Evolutionary conservation across 2,797 vertebrate genomes (phyloP).

Genomic region (Sebastes kiyomatsui): DNA sequence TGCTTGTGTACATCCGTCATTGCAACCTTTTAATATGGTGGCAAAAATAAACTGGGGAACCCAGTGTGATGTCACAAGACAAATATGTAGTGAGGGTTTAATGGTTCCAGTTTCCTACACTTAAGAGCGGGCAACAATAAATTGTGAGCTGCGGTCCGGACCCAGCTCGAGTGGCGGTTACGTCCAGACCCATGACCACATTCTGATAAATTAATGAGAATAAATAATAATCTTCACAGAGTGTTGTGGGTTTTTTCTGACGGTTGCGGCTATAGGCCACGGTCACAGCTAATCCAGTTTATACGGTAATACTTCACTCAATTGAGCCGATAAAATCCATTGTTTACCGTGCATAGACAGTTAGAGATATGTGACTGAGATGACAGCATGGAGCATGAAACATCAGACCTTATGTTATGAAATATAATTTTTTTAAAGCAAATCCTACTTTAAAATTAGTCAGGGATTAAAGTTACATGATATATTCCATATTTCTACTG

Average conservation of each 20-base stretch:
- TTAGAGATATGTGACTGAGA: background rate
- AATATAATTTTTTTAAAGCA: too few relatives aligned
- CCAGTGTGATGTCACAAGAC: background rate
- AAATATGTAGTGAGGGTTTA: background rate
- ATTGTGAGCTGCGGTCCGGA: background rate
- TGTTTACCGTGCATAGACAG: background rate
- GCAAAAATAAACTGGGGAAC: conserved; percentile 18
- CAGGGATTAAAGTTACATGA: too few relatives aligned
- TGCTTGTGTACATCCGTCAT: background rate
- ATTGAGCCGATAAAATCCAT: background rate
- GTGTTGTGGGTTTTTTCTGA: background rate
- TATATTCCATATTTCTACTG: too few relatives aligned
- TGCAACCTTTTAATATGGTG: background rate
- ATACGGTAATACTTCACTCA: background rate
- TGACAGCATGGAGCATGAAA: background rate
- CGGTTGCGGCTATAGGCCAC: background rate
- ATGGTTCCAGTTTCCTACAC: background rate
- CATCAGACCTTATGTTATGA: background rate
- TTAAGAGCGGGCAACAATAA: background rate
- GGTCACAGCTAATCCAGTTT: background rate
- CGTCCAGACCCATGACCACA: background rate
- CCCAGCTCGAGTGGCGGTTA: too few relatives aligned
- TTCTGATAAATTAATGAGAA: background rate
- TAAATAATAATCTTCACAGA: background rate
- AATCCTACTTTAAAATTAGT: too few relatives aligned